Evolutionary conservation across 2,888 invertebrate genomes (phyloP).

Genomic region (Julus scanicus): DNA sequence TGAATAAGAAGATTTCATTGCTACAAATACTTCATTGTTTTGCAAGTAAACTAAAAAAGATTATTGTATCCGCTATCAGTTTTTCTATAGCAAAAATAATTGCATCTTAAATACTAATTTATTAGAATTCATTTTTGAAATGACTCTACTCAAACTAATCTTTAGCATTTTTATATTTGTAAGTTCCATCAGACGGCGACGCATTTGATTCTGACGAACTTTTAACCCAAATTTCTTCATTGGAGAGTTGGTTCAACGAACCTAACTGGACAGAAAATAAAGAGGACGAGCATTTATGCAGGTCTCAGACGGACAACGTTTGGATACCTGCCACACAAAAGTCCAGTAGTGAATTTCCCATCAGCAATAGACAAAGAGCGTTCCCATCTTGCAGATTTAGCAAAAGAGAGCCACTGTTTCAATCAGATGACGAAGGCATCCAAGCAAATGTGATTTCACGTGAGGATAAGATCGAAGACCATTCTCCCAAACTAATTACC

Average conservation of each 20-base stretch:
- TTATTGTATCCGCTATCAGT: too few relatives aligned
- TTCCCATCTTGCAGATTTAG: neutral
- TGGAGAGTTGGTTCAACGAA: neutral
- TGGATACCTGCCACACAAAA: neutral
- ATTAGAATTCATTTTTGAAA: too few relatives aligned
- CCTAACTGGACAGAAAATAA: neutral
- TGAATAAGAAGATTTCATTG: too few relatives aligned
- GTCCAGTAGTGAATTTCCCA: neutral
- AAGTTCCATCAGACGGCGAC: neutral
- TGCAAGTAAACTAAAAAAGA: too few relatives aligned
- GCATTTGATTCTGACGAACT: neutral
- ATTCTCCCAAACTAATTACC: neutral
- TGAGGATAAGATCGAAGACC: neutral
- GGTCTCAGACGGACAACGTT: neutral
- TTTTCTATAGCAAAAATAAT: too few relatives aligned
- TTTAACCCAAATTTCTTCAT: neutral
- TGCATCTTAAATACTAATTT: too few relatives aligned
- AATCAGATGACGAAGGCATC: neutral
- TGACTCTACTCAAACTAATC: neutral
- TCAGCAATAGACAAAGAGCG: neutral
- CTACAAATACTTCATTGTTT: too few relatives aligned
- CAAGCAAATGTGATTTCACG: neutral
- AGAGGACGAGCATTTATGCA: neutral
- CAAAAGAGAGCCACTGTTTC: neutral
- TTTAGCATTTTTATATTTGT: neutral